A percentile compares a stretch with the other conserved stretches of the same genome.
phyloP scores from a whole-genome alignment of 2,888 invertebrate species.

The Amorpha juglandis region DNA sequence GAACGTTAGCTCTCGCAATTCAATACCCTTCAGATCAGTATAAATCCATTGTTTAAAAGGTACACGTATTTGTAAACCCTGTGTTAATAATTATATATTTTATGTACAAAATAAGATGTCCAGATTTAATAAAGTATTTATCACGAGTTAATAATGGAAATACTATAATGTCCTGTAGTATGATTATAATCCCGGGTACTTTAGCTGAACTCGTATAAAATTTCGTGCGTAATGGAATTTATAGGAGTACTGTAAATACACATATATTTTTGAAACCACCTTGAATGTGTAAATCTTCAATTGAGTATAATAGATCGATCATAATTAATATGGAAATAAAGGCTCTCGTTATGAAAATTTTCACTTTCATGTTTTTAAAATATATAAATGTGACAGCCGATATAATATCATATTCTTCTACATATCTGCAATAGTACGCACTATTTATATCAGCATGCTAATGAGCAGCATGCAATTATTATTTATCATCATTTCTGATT shows the following conservation, averaged over 20 bases:
- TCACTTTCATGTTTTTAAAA: not conserved
- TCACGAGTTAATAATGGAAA: not conserved
- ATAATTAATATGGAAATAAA: not conserved
- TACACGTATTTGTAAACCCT: slow-evolving; percentile 26
- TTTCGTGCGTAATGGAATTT: too few relatives aligned
- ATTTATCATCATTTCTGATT: not conserved
- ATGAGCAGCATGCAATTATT: not conserved
- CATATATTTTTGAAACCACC: too few relatives aligned
- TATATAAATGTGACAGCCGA: not conserved
- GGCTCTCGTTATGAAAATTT: not conserved
- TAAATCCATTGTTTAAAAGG: not conserved
- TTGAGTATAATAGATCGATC: not conserved
- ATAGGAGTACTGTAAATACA: too few relatives aligned
- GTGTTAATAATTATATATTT: slow-evolving; percentile 11
- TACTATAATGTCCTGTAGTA: not conserved
- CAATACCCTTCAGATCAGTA: slow-evolving; percentile 7
- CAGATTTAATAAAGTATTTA: slow-evolving; percentile 7
- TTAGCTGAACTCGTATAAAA: slow-evolving; percentile 17
- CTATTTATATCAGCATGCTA: not conserved
- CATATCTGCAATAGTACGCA: not conserved
- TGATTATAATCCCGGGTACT: slow-evolving; percentile 29
- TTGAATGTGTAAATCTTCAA: too few relatives aligned
- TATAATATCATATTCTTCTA: not conserved
- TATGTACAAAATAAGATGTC: slow-evolving; percentile 11
- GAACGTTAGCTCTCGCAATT: not conserved